Base-by-base conservation (phyloP, 2,113 vertebrate species). In the Lagenorhynchus albirostris region DNA sequence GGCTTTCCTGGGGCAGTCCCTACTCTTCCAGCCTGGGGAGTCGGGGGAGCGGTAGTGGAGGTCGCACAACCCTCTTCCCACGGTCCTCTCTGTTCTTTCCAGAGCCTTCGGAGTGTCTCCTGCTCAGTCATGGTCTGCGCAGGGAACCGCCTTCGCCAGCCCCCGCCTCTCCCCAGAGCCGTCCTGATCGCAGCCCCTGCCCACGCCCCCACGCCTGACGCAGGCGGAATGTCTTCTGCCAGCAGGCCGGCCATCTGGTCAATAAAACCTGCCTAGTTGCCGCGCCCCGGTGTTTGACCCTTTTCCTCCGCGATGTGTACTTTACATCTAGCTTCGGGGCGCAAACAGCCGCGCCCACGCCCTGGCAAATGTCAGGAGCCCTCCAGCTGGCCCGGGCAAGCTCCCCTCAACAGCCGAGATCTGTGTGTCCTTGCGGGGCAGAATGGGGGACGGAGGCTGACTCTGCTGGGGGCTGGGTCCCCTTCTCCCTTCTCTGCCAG, bases 261-360 rank as follows among this genome's bases (percentile, higher is more conserved):
- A 97, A 96, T 98, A 98, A 97, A 97, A 86, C 9, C 50, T 33
- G 2, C 47, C 63, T 93, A 62, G 47, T 79, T 58, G 47, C 47
- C 47, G 87, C 31, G 6, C 47, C 91, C 67, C 91, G 9, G 47
- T 11, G 0, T 94, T 60, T 79, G 85, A 94, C 77, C 47, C 76
- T 41, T 58, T 96, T 77, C 55, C 18, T 92, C 11, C 0, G 0
- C 0, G 1, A 26, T 89, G 94, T 96, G 93, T 94, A 91, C 89
- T 97, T 93, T 81, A 65, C 58, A 33, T 92, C 67, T 47, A 23
- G 50, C 87, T 95, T 71, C 18, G 41, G 55, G 77, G 41, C 0
- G 1, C 53, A 87, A 81, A 62, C 38, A 87, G 90, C 63, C 0
- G 17, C 12, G 5, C 94, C 91, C 77, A 80, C 80, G 12, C 76